phyloP scores from a whole-genome alignment of 2,888 invertebrate genomes.

The Dione vanillae region DNA sequence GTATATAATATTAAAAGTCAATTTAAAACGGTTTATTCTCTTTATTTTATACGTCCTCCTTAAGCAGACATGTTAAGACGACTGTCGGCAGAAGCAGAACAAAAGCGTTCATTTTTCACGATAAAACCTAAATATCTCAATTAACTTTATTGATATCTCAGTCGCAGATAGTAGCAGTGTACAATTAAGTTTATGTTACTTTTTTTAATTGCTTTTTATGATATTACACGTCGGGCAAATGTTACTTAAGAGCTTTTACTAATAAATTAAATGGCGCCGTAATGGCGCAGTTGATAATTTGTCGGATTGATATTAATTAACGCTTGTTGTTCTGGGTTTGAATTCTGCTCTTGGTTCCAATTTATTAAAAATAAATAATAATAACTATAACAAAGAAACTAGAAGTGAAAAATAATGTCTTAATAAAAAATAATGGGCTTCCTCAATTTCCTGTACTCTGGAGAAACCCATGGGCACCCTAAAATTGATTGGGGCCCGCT shows the following conservation, averaged over 20 bases:
- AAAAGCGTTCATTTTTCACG: constrained; percentile 46
- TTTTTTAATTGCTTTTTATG: constrained; percentile 37
- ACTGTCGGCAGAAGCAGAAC: constrained; percentile 41
- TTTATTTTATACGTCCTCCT: constrained; percentile 42
- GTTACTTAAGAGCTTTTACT: constrained; percentile 17
- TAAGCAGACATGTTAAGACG: constrained; percentile 52
- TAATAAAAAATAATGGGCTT: no score
- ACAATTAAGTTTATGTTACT: constrained; percentile 43
- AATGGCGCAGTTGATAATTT: not conserved
- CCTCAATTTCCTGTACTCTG: no score
- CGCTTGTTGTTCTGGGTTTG: not conserved
- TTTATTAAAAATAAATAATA: no score
- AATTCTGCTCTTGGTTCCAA: no score
- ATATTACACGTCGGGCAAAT: constrained; percentile 18
- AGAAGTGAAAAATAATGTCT: no score
- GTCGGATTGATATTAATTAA: not conserved
- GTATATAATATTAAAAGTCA: not conserved
- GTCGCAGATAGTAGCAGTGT: constrained; percentile 45
- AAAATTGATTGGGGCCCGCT: no score
- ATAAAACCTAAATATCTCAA: constrained; percentile 56
- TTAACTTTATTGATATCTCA: constrained; percentile 57
- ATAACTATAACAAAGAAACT: no score
- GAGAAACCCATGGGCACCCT: no score
- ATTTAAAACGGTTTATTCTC: not conserved
- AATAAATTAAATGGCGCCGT: not conserved